Evolutionary conservation across 2,113 vertebrate genomes (phyloP), one percentile per base, ranked within the genome.

Genomic region (Amphiprion ocellaris): DNA sequence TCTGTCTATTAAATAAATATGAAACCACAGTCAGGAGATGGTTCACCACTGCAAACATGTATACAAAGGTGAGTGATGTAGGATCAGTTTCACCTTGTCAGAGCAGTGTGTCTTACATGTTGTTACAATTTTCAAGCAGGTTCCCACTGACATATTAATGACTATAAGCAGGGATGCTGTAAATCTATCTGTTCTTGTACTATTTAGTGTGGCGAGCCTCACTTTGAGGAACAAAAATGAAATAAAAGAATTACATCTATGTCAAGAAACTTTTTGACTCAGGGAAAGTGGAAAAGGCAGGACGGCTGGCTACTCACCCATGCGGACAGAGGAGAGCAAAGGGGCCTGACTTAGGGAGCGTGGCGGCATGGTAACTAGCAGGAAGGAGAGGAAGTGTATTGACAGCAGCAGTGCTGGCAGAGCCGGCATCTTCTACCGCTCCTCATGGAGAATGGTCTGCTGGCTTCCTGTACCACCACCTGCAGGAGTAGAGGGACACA

Each of bases 401-500:
- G 95, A 95, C 95, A 97, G 96, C 95, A 98, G 96, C 95, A 98
- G 96, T 89, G 94, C 95, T 95, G 96, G 96, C 96, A 96, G 96
- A 96, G 96, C 95, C 95, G 96, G 97, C 97, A 98, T 98, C 96
- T 98, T 98, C 96, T 95, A 97, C 96, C 95, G 95, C 96, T 98
- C 96, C 97, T 97, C 97, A 98, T 98, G 97, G 97, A 96, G 96
- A 97, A 94, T 73, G 95, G 94, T 97, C 96, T 96, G 96, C 94
- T 96, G 96, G 95, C 95, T 96, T 95, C 97, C 96, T 95, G 90
- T 95, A 94, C 94, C 89, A 93, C 96, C 96, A 96, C 97, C 97
- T 98, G 92, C 54, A 92, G 86, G 77, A 90, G 33, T 1, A 84
- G 76, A 93, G 54, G 54, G 61, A 85, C 50, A 77, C 12, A 77